These are phyloP conservation scores for Phrynocephalus guinanensis DNA, from an alignment of 2,797 vertebrate species.

Conservation along the genomic window DNA sequence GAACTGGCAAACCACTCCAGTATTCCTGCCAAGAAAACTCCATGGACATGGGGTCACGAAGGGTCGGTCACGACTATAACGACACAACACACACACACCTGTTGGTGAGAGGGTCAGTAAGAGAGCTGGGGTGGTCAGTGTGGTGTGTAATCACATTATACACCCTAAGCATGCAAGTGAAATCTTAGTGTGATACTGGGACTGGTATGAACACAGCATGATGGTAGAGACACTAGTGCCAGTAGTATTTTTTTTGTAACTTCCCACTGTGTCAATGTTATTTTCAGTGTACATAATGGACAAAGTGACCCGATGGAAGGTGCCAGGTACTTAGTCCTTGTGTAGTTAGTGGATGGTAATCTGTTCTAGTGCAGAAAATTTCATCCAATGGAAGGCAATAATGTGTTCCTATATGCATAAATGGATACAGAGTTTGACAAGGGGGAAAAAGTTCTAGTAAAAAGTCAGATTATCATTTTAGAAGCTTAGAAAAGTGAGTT, in stretches of 20 bases:
- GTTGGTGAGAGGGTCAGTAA: not conserved
- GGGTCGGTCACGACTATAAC: too few species aligned
- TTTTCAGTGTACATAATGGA: too few species aligned
- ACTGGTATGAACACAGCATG: not conserved
- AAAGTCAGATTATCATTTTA: too few species aligned
- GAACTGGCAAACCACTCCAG: too few species aligned
- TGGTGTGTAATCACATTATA: not conserved
- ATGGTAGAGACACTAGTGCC: not conserved
- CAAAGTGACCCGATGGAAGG: not conserved
- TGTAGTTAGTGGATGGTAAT: not conserved
- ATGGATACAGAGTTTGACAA: not conserved
- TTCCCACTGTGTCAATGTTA: not conserved
- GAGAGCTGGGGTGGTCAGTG: too few species aligned
- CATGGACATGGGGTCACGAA: too few species aligned
- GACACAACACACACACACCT: too few species aligned
- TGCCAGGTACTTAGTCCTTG: not conserved
- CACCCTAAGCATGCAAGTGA: too few species aligned
- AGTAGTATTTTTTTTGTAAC: not conserved
- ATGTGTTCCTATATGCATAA: too few species aligned
- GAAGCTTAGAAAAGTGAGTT: too few species aligned
- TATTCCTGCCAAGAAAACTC: too few species aligned
- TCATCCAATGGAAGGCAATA: not conserved
- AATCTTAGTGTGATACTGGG: too few species aligned
- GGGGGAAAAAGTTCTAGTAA: not conserved
- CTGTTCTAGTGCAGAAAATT: not conserved